phyloP scores from a whole-genome alignment of 2,113 vertebrate genomes.

The Corythaeola cristata region DNA sequence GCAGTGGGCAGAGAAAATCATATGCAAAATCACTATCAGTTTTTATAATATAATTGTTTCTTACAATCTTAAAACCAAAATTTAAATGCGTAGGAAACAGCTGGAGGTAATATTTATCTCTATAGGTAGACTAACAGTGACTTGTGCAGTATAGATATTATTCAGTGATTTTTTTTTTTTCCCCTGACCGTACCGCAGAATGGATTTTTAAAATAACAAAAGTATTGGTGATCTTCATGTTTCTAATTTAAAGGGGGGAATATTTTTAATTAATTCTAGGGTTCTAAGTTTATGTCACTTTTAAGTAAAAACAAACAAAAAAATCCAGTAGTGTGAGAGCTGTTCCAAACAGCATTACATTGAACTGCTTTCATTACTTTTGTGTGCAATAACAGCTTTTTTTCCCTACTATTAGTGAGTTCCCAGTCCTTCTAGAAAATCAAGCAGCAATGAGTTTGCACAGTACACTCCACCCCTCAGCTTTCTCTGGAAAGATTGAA shows the following conservation, averaged over 20 bases:
- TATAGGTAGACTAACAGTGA: not conserved
- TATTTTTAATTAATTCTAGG: not conserved
- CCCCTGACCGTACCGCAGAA: not conserved
- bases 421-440: not conserved
- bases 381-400: not conserved
- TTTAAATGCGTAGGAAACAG: not conserved
- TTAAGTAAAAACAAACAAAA: not conserved
- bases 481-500: not conserved
- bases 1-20: not conserved
- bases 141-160: not conserved
- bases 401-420: not conserved
- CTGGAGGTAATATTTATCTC: not conserved
- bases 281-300: not conserved
- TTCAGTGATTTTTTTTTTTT: not conserved
- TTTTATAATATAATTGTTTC: not conserved
- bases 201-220: not conserved
- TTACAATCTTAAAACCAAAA: not conserved
- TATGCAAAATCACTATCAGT: not conserved
- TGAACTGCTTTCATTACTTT: not conserved
- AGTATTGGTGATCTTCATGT: not conserved
- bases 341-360: not conserved
- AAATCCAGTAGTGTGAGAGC: rapidly evolving
- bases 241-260: not conserved
- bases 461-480: not conserved
- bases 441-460: not conserved